Conservation (phyloP, 2,797 vertebrate species). For the Typhlichthys eigenmanni region DNA sequence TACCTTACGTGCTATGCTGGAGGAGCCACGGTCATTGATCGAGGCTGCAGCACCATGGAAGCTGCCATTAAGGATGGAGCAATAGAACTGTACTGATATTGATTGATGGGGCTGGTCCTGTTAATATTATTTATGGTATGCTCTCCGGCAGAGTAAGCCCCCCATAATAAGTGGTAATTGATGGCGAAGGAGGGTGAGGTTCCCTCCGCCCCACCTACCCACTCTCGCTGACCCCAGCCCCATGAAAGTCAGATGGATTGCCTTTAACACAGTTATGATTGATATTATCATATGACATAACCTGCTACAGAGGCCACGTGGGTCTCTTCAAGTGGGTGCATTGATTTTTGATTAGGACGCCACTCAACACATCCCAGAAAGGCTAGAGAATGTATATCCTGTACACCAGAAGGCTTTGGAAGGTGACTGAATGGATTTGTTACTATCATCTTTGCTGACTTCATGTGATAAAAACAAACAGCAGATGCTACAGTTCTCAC, state of each 20-base stretch:
- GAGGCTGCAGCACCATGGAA: slow-evolving; percentile 74
- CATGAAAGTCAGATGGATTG: slow-evolving; percentile 91
- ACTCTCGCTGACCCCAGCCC: slow-evolving; percentile 84
- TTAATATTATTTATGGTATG: slow-evolving; percentile 95
- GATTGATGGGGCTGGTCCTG: slow-evolving; percentile 86
- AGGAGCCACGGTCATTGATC: slow-evolving; percentile 87
- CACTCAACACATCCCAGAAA: slow-evolving; percentile 78
- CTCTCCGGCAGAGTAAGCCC: slow-evolving; percentile 80
- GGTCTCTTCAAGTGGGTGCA: slow-evolving; percentile 84
- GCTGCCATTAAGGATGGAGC: slow-evolving; percentile 82
- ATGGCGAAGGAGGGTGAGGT: slow-evolving; percentile 84
- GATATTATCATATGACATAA: slow-evolving; percentile 96
- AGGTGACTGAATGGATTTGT: slow-evolving; percentile 37
- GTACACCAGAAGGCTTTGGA: slow-evolving; percentile 33
- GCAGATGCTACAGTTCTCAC: not conserved
- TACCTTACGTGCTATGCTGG: slow-evolving; percentile 64
- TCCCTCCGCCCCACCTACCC: slow-evolving; percentile 76
- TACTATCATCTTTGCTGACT: slow-evolving; percentile 16
- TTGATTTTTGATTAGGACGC: slow-evolving; percentile 94
- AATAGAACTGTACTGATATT: slow-evolving; percentile 89
- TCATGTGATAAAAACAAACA: not conserved
- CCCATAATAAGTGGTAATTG: slow-evolving; percentile 97
- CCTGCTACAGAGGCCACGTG: slow-evolving; percentile 78
- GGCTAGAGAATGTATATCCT: slow-evolving; percentile 64
- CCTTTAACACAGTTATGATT: slow-evolving; percentile 93